These are phyloP conservation scores for Euschistus heros DNA, from an alignment of 1,140 invertebrate species.

Conservation along the genomic window DNA sequence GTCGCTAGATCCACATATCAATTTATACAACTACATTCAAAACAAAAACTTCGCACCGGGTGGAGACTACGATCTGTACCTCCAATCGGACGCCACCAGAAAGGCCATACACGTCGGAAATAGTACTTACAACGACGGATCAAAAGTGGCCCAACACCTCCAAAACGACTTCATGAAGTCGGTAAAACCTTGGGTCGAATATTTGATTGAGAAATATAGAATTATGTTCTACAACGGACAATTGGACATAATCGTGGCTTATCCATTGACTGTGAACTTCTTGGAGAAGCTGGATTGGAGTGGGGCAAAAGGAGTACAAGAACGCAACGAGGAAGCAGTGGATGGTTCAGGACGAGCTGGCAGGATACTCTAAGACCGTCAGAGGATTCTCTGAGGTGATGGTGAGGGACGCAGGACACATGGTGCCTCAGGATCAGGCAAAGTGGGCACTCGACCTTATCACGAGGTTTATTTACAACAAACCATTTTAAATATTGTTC, in stretches of 20 bases:
- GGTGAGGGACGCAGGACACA: conserved; percentile 53
- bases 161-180: conserved; percentile 73
- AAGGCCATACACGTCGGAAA: conserved; percentile 75
- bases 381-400: conserved; percentile 47
- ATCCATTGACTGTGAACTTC: conserved; percentile 63
- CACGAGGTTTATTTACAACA: conserved; percentile 48
- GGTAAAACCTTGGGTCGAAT: conserved; percentile 60
- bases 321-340: conserved; percentile 41
- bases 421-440: conserved; percentile 54
- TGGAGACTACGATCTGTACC: conserved; percentile 49
- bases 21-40: no score
- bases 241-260: conserved; percentile 73
- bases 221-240: conserved; percentile 64
- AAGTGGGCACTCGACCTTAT: conserved; percentile 60
- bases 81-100: conserved; percentile 48
- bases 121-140: conserved; percentile 36
- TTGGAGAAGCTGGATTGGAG: conserved; percentile 49
- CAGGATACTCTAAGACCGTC: conserved; percentile 34
- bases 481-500: conserved; percentile 30
- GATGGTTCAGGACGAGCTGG: conserved; percentile 24
- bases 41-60: conserved; percentile 49
- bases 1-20: no score
- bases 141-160: conserved; percentile 54
- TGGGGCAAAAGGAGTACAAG: conserved; percentile 50
- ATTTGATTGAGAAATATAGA: conserved; percentile 54